Percentiles rank a stretch among this genome's conserved stretches.
phyloP scores from a whole-genome alignment of 2,888 invertebrate genomes.

The Rhagophthalmus giganteus region DNA sequence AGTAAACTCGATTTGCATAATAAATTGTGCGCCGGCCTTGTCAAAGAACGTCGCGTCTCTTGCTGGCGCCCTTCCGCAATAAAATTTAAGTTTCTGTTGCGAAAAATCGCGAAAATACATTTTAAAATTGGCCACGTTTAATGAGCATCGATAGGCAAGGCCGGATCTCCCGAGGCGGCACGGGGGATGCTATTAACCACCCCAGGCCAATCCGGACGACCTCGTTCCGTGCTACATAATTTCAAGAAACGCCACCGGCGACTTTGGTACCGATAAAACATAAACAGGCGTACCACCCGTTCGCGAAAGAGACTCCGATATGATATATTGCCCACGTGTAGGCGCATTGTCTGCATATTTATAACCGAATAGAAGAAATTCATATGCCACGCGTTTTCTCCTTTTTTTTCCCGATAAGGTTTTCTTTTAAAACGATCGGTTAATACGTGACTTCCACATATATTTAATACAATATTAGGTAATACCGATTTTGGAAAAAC shows the following conservation, averaged over 20 bases:
- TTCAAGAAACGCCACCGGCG: slow-evolving; percentile 43
- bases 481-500: too few relatives aligned
- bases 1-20: slow-evolving; percentile 44
- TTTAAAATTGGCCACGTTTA: slow-evolving; percentile 13
- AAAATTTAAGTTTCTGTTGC: too few relatives aligned
- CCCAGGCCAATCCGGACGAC: slow-evolving; percentile 44
- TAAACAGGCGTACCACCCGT: slow-evolving; percentile 43
- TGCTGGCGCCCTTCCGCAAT: too few relatives aligned
- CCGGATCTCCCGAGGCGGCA: slow-evolving; percentile 37
- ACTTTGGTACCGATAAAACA: slow-evolving; percentile 45
- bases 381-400: too few relatives aligned
- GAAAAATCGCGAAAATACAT: too few relatives aligned
- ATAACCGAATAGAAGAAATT: neutral
- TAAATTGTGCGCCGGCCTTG: slow-evolving; percentile 27
- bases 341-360: slow-evolving; percentile 32
- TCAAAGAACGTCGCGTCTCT: neutral
- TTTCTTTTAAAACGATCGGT: too few relatives aligned
- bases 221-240: slow-evolving; percentile 47
- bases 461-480: too few relatives aligned
- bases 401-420: too few relatives aligned
- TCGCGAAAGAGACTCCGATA: slow-evolving; percentile 41
- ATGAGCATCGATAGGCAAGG: slow-evolving; percentile 28
- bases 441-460: too few relatives aligned
- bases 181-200: slow-evolving; percentile 43
- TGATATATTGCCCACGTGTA: slow-evolving; percentile 40